Base-by-base conservation (phyloP, 1,140 invertebrate species). In the Trichoplusia ni region DNA sequence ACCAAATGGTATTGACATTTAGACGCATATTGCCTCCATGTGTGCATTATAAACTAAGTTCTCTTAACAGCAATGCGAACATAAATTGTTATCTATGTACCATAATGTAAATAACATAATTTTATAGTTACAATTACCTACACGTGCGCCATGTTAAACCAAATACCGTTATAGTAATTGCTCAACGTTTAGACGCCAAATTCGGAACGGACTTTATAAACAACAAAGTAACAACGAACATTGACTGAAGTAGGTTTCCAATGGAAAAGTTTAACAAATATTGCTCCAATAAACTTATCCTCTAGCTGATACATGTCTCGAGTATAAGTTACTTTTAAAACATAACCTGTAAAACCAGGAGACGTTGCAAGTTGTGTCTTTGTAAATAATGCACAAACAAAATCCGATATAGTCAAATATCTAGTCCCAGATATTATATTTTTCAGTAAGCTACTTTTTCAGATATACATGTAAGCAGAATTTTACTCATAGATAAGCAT, bases 371-470 rank as follows among this genome's bases (percentile, higher is more conserved):
- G 25, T 56, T 71, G 58, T 47, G 51, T 69, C 29, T 51, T 54
- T 53, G 27, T 21, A 67, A 69, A 59, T 71, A 47, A 73, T 73
- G 74, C 81, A 80, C 77, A 82, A 77, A 75, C 64, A 75, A 83
- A 79, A 78, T 78, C 73, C 69, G 67, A 70, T 76, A 78, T 89
- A 89, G 86, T 89, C 86, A 89, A 76, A 82, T 77, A 70, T 89
- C 86, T 89, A 89, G 86, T 89, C 86, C 75, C 81, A 82, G 73
- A 82, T 84, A 68, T 78, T 71, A 71, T 67, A 23, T 70, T 75
- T 71, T 83, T 75, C 67, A 73, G 65, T 85, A 82, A 81, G 77
- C 73, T 75, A 74, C 62, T 73, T 75, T 53, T 69, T 67, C 75
- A 71, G 67, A 71, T 64, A 42, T 77, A 71, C n/a, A n/a, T n/a